A percentile compares a stretch with the other conserved stretches of the same genome.
phyloP scores from a whole-genome alignment of 2,888 invertebrate genomes.

The Panopea generosa region DNA sequence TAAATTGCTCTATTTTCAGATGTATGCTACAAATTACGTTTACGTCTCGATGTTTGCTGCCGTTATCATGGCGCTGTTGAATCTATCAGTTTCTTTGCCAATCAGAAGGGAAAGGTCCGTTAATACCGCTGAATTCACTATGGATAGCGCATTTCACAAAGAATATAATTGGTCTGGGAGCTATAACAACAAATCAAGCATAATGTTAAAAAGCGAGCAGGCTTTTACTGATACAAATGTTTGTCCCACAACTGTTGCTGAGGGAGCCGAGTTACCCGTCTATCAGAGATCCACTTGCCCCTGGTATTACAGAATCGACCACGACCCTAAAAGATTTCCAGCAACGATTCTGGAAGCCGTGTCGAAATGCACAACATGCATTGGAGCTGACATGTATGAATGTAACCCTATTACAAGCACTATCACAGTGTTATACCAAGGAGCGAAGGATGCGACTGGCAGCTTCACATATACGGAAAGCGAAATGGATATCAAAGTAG shows the following conservation, averaged over 20 bases:
- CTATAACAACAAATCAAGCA: too few relatives aligned
- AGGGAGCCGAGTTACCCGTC: slow-evolving; percentile 12
- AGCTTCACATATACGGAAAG: slow-evolving; percentile 10
- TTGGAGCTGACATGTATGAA: slow-evolving; percentile 7
- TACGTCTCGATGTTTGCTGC: too few relatives aligned
- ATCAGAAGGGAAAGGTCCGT: too few relatives aligned
- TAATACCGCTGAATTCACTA: too few relatives aligned
- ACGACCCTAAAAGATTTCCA: slow-evolving; percentile 33
- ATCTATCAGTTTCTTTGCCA: too few relatives aligned
- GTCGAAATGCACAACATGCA: slow-evolving; percentile 26
- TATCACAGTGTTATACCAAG: slow-evolving; percentile 9
- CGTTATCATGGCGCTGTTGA: too few relatives aligned
- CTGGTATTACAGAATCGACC: slow-evolving; percentile 44
- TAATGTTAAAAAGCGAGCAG: neutral
- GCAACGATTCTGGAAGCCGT: slow-evolving; percentile 31
- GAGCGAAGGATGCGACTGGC: slow-evolving; percentile 9
- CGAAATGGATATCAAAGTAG: slow-evolving; percentile 6
- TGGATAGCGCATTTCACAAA: too few relatives aligned
- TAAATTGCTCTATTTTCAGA: too few relatives aligned
- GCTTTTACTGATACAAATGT: neutral
- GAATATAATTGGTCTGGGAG: too few relatives aligned
- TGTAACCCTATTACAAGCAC: slow-evolving; percentile 18
- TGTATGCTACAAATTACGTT: too few relatives aligned
- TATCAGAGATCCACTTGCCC: slow-evolving; percentile 53
- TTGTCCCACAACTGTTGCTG: slow-evolving; percentile 23